These are phyloP conservation scores for Synanthedon andrenaeformis DNA, from an alignment of 2,888 invertebrate genomes.

Conservation along the genomic window DNA sequence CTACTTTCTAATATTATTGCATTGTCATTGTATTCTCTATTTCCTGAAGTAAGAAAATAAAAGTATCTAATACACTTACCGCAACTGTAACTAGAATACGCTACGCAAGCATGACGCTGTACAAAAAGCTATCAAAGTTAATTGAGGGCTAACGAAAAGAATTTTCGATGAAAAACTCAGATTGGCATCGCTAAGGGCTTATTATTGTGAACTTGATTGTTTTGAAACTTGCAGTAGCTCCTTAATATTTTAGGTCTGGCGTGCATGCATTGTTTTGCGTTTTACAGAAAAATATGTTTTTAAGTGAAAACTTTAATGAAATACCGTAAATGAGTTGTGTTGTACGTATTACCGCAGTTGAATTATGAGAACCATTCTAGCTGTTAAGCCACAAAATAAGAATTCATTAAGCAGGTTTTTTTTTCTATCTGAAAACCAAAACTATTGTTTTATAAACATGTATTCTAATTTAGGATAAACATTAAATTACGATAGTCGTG, in stretches of 20 bases:
- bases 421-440: too few relatives aligned
- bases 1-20: too few relatives aligned
- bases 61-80: neutral
- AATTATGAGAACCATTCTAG: too few relatives aligned
- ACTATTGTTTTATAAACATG: too few relatives aligned
- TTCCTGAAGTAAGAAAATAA: too few relatives aligned
- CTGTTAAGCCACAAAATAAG: too few relatives aligned
- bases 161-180: slow-evolving; percentile 42
- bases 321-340: too few relatives aligned
- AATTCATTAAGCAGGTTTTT: too few relatives aligned
- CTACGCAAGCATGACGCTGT: slow-evolving; percentile 22
- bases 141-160: slow-evolving; percentile 61
- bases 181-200: slow-evolving; percentile 39
- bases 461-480: too few relatives aligned
- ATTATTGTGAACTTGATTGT: slow-evolving; percentile 52
- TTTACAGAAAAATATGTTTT: slow-evolving; percentile 1
- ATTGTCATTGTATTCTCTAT: too few relatives aligned
- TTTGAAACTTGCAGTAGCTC: slow-evolving; percentile 44
- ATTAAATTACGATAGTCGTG: too few relatives aligned
- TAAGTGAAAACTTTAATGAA: neutral
- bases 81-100: slow-evolving; percentile 8
- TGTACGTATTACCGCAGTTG: too few relatives aligned
- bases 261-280: neutral
- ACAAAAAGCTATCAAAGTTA: slow-evolving; percentile 61
- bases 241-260: slow-evolving; percentile 22